Base-by-base conservation (phyloP, 2,113 vertebrate species). In the Megaceryle maxima region DNA sequence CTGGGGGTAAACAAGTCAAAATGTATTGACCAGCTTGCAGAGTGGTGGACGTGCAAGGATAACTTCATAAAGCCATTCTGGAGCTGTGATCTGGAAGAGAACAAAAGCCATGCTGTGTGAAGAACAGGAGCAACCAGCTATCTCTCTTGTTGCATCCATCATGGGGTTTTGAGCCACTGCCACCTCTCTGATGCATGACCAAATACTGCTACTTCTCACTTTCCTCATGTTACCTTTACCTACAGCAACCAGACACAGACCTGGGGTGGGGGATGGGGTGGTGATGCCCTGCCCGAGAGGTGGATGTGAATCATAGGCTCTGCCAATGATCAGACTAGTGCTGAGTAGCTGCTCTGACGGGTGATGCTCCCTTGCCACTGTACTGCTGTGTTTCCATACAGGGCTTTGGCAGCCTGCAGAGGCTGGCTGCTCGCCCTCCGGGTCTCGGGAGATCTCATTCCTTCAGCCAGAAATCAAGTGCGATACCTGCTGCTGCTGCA, bases 341-440 rank as follows among this genome's bases (percentile, higher is more conserved):
- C 50, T 39, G 83, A 21, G 43, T 17, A 20, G 37, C 41, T 83
- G 33, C 46, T 82, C 39, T 76, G 51, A 56, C 46, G 9, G 18
- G 6, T 33, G 46, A 70, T 92, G 75, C 43, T 82, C 24, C 43
- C 20, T 56, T 33, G 33, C 55, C 1, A 0, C 44, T 9, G 10
- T 0, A 1, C 68, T 35, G 68, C 78, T 67, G 41, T 2, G 0
- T 82, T 68, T 77, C 51, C 2, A 0, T 17, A 1, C 0, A 1
- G 41, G 14, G 28, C 57, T 85, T 62, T 35, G 41, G 50, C 79
- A 56, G 24, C 12, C 1, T 26, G 41, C 62, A 64, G 50, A 26
- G 43, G 13, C n/a, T 37, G 31, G 12, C 50, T 55, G 37, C 44
- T 75, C 1, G 1, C 50, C 26, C 55, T 59, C 31, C 1, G 2